Evolutionary conservation across 1,140 invertebrate genomes (phyloP), one percentile per base, ranked within the genome.

Genomic region (Procambarus virginalis): DNA sequence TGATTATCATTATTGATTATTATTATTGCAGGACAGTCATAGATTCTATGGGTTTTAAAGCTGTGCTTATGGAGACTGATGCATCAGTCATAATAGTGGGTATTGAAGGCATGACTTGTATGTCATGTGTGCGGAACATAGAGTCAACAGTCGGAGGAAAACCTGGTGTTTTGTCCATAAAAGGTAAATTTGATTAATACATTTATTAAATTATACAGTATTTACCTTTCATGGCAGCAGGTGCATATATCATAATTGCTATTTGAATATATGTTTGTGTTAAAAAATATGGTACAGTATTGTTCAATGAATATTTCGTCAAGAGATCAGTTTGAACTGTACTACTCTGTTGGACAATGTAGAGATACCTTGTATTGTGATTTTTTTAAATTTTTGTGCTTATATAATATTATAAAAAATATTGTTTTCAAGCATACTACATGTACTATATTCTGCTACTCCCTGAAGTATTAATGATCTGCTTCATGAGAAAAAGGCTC

Each of bases 71-170:
- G 3, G 81, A 92, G 10, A 78, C 89, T 73, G 85, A 87, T 75
- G 55, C 22, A 79, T n/a, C 80, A 58, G 80, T n/a, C 48, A 75
- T 84, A 22, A 89, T 70, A 0, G 58, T 96, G 34, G 93, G 93
- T 76, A 96, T 97, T 92, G 94, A 96, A 92, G 97, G 97, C 86
- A 97, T 98, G 97, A 97, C 96, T 79, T 98, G 97, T 92, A 95
- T 96, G 93, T 97, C 96, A 85, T 98, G 97, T 93, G 97, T 97
- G 77, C 95, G 94, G 77, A 96, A 95, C 92, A 97, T 97, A 82
- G 95, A 97, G 93, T 94, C 94, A 0, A 95, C 94, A 3, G 94
- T 97, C 3, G 93, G 94, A 1, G 93, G 94, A 55, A 94, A 95
- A 91, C 92, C 94, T 0, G 97, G 96, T 3, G 94, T 97, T 17